Evolutionary conservation across 2,797 vertebrate species (phyloP).

Genomic region (Onychomys torridus): DNA sequence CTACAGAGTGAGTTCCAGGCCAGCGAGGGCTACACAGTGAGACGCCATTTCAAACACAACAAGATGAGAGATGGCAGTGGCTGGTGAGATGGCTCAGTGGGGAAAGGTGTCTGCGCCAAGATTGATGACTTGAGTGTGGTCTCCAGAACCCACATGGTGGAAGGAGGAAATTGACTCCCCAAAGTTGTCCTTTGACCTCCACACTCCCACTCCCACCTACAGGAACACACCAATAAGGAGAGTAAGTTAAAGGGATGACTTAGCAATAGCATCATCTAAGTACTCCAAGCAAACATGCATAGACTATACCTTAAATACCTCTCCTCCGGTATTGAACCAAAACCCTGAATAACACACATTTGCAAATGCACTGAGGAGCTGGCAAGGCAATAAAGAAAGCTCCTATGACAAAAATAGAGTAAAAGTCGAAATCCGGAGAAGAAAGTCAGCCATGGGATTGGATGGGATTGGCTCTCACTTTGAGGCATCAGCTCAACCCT

Average conservation of each 20-base stretch:
- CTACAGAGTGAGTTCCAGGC: neutral
- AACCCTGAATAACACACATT: constrained; percentile 1
- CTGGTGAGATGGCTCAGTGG: neutral
- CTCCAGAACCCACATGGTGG: neutral
- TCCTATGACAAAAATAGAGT: constrained; percentile 50
- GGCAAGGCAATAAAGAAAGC: neutral
- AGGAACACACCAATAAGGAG: neutral
- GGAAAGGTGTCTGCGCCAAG: neutral
- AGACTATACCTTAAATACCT: constrained; percentile 46
- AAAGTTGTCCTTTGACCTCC: neutral
- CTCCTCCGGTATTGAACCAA: neutral
- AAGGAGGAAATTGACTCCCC: neutral
- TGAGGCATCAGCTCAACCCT: neutral
- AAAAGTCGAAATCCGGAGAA: constrained; percentile 32
- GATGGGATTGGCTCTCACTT: constrained; percentile 11
- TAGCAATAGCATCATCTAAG: neutral
- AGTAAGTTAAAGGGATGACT: neutral
- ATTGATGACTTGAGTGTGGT: no score
- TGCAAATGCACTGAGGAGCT: constrained; percentile 15
- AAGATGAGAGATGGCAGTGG: neutral
- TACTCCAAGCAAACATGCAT: neutral
- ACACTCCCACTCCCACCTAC: neutral
- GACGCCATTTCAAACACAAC: neutral
- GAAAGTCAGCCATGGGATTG: constrained; percentile 1
- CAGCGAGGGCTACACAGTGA: neutral